These are phyloP conservation scores for Nomia melanderi DNA, from an alignment of 1,140 invertebrate genomes.

Conservation along the genomic window DNA sequence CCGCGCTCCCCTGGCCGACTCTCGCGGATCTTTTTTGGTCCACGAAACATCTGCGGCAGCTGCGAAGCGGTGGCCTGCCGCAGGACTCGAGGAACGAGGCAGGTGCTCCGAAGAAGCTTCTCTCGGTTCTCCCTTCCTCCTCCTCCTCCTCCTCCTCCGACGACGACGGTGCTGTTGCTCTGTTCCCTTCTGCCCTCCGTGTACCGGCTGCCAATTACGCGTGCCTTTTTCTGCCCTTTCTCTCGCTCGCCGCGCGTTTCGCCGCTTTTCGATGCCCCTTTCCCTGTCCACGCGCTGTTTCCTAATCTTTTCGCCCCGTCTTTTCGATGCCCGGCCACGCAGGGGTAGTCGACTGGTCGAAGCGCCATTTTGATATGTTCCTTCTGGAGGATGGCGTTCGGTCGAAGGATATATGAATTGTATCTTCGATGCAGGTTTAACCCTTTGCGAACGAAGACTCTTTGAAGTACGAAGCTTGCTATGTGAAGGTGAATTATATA, in stretches of 20 bases:
- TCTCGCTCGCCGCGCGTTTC: conserved; percentile 24
- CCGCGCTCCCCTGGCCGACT: not conserved
- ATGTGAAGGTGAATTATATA: too few species aligned
- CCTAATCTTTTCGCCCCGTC: not conserved
- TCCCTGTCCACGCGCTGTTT: not conserved
- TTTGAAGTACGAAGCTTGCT: too few species aligned
- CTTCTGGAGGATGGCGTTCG: too few species aligned
- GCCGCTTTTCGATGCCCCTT: conserved; percentile 14
- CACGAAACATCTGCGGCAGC: conserved; percentile 81
- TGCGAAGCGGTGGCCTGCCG: conserved; percentile 73
- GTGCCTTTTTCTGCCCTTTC: conserved; percentile 76
- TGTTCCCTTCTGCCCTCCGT: too few species aligned
- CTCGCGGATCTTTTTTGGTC: conserved; percentile 71
- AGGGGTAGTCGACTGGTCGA: too few species aligned
- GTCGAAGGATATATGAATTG: too few species aligned
- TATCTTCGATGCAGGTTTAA: too few species aligned
- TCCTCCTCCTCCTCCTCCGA: too few species aligned
- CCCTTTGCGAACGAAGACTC: too few species aligned
- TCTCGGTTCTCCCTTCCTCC: conserved; percentile 59
- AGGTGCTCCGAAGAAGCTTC: conserved; percentile 67
- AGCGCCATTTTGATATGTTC: too few species aligned
- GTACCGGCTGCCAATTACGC: conserved; percentile 78
- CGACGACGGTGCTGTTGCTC: too few species aligned
- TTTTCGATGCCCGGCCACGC: not conserved
- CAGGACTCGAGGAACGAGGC: conserved; percentile 68